Percentiles rank a stretch among this genome's conserved stretches.
phyloP scores from a whole-genome alignment of 2,888 invertebrate species.

The Pseudococcus viburni region DNA sequence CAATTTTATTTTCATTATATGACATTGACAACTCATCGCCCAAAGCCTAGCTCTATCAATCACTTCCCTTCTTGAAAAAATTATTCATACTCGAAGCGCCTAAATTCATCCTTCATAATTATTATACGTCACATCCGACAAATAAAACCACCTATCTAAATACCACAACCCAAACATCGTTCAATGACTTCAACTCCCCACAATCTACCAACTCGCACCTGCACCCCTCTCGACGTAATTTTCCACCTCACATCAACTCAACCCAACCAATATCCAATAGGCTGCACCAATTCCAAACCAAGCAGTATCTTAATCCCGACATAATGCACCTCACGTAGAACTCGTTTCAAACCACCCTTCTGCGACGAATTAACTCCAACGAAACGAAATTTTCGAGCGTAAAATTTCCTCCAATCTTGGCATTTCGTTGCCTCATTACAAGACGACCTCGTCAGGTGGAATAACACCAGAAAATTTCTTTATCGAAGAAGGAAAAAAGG shows the following conservation, averaged over 20 bases:
- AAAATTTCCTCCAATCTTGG: background rate
- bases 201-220: background rate
- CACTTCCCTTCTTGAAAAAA: too few species aligned
- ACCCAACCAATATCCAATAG: background rate
- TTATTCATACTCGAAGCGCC: too few species aligned
- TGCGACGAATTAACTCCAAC: background rate
- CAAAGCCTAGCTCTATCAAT: too few species aligned
- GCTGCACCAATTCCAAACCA: background rate
- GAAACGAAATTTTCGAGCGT: background rate
- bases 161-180: too few species aligned
- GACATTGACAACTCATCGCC: too few species aligned
- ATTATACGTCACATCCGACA: too few species aligned
- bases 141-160: too few species aligned
- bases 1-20: too few species aligned
- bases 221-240: background rate
- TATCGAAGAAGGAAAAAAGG: background rate
- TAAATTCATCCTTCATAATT: too few species aligned
- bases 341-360: background rate
- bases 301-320: background rate
- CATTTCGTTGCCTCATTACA: background rate
- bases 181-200: background rate
- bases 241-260: background rate
- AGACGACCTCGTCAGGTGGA: conserved; percentile 1
- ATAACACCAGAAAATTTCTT: conserved; percentile 18
- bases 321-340: background rate